Percentiles rank a stretch among this genome's conserved stretches.
Conservation (phyloP, 2,113 vertebrate species). For the Baryphthengus martii region DNA sequence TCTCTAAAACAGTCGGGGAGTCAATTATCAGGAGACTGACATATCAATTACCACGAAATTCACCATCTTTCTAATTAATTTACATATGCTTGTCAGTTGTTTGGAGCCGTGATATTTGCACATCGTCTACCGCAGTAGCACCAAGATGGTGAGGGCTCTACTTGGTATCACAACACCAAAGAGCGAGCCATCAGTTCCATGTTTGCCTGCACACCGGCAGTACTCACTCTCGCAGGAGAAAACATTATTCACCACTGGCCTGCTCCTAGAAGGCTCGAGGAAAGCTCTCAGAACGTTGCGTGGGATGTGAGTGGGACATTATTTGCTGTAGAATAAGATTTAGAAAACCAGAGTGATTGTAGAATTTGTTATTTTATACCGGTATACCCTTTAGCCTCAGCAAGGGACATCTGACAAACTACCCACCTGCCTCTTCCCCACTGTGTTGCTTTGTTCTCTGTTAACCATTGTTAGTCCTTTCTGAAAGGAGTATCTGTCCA, state of each 20-base stretch:
- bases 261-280: neutral
- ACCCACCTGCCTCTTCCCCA: neutral
- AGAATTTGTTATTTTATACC: neutral
- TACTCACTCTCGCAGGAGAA: neutral
- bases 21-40: constrained; percentile 2
- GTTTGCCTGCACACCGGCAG: neutral
- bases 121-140: neutral
- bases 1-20: neutral
- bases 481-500: neutral
- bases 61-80: neutral
- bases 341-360: neutral
- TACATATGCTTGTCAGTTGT: neutral
- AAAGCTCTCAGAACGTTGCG: neutral
- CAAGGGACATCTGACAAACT: neutral
- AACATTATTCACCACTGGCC: neutral
- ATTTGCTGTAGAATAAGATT: neutral
- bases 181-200: neutral
- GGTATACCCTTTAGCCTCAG: neutral
- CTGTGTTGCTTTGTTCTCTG: neutral
- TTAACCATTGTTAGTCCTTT: neutral
- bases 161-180: neutral
- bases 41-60: constrained; percentile 19
- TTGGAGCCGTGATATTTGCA: neutral
- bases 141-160: neutral
- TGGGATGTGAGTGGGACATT: neutral